phyloP scores from a whole-genome alignment of 2,888 invertebrate species.

The Plutella xylostella region DNA sequence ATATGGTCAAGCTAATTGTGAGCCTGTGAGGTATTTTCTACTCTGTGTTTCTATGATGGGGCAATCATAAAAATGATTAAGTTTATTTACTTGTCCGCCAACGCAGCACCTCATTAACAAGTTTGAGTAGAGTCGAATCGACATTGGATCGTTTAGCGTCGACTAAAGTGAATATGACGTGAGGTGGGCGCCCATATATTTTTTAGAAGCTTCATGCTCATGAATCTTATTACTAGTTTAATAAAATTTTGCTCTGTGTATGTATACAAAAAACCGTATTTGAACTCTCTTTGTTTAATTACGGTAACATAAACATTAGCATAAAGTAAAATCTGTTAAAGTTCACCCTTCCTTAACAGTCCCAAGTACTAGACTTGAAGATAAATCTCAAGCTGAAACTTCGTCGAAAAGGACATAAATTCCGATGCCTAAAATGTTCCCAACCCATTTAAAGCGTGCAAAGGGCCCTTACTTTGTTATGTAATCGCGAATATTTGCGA shows the following conservation, averaged over 20 bases:
- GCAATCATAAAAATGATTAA: conserved; percentile 43
- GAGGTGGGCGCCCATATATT: conserved; percentile 49
- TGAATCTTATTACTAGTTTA: too few species aligned
- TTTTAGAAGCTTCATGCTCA: too few species aligned
- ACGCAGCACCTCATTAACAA: conserved; percentile 37
- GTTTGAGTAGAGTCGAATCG: conserved; percentile 13
- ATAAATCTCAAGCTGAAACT: conserved; percentile 55
- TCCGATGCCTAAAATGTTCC: conserved; percentile 39
- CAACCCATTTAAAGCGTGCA: conserved; percentile 47
- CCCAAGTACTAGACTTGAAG: conserved; percentile 28
- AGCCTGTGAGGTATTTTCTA: conserved; percentile 15
- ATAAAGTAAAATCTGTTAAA: too few species aligned
- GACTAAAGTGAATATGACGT: conserved; percentile 23
- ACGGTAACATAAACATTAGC: too few species aligned
- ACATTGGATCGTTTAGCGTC: conserved; percentile 15
- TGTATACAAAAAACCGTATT: too few species aligned
- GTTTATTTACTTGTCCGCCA: conserved; percentile 49
- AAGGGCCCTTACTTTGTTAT: conserved; percentile 32
- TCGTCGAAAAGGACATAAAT: conserved; percentile 48
- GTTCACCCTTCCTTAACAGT: too few species aligned
- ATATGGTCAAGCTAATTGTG: conserved; percentile 32
- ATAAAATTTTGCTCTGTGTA: too few species aligned
- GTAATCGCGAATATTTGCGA: conserved; percentile 32
- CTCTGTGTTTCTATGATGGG: conserved; percentile 22
- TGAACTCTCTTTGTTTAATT: background rate